These are phyloP conservation scores for Diadumene lineata DNA, from an alignment of 92 coral and sea anemone genomes.

Conservation along the genomic window DNA sequence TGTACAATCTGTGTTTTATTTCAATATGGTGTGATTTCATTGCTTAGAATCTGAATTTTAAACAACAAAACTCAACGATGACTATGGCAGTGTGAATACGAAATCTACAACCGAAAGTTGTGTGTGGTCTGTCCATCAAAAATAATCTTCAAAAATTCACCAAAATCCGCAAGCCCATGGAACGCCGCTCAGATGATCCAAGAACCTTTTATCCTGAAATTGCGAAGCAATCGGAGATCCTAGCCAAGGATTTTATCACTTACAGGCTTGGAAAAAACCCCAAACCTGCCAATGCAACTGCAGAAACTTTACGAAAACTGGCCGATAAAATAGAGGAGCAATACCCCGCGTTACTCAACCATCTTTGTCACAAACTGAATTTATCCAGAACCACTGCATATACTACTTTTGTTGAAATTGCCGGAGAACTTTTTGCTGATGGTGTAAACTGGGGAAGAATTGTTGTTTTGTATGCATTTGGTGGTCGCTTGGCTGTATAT, in stretches of 20 bases:
- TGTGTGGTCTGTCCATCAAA: conserved; percentile 57
- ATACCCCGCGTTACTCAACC: conserved; percentile 81
- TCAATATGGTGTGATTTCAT: conserved; percentile 1
- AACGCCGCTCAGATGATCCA: conserved; percentile 60
- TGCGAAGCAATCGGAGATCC: conserved; percentile 61
- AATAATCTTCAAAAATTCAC: conserved; percentile 32
- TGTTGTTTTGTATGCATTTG: conserved; percentile 93
- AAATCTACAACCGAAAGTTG: conserved; percentile 30
- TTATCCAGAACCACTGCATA: conserved; percentile 87
- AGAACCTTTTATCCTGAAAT: conserved; percentile 42
- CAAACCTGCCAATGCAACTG: conserved; percentile 68
- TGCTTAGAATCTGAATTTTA: conserved; percentile 11
- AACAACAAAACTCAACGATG: conserved; percentile 31
- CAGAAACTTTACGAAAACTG: conserved; percentile 89
- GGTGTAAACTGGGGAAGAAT: conserved; percentile 99
- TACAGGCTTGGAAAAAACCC: conserved; percentile 87
- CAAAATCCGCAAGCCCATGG: conserved; percentile 63
- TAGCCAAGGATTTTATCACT: conserved; percentile 89
- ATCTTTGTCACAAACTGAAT: conserved; percentile 86
- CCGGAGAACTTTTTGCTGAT: conserved; percentile 94
- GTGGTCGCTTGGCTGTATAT: conserved; percentile 90
- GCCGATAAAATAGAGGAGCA: conserved; percentile 95
- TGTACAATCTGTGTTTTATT: conserved; percentile 19
- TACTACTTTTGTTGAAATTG: conserved; percentile 89
- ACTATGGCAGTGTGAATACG: conserved; percentile 31